These are phyloP conservation scores for Calliphora vomitoria DNA, from an alignment of 2,888 invertebrate genomes.

Conservation along the genomic window DNA sequence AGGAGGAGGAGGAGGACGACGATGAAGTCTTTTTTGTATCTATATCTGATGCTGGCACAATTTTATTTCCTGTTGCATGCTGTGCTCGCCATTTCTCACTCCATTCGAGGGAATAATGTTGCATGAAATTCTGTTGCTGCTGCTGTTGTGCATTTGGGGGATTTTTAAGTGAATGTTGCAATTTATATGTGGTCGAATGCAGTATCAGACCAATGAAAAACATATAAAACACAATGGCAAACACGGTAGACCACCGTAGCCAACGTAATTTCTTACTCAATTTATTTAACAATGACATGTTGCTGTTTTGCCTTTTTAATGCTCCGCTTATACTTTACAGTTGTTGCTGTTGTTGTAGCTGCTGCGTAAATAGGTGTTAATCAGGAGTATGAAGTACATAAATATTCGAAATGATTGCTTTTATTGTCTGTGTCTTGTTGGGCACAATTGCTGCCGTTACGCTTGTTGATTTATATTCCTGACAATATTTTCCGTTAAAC, in stretches of 20 bases:
- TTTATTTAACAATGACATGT: conserved; percentile 82
- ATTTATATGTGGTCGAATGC: conserved; percentile 84
- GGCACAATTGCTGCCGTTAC: conserved; percentile 2
- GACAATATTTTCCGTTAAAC: conserved; percentile 14
- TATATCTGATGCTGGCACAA: conserved; percentile 67
- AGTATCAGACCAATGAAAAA: conserved; percentile 86
- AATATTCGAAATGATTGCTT: conserved; percentile 19
- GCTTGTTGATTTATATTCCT: conserved; percentile 35
- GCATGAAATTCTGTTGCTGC: conserved; percentile 63
- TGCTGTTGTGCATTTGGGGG: conserved; percentile 61
- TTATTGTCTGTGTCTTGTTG: conserved; percentile 1
- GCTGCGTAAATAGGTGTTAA: conserved; percentile 40
- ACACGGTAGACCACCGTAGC: conserved; percentile 86
- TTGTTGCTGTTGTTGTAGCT: conserved; percentile 36
- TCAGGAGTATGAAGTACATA: conserved; percentile 16
- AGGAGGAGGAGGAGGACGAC: conserved; percentile 4
- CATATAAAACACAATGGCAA: conserved; percentile 86
- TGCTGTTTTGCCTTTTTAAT: conserved; percentile 30
- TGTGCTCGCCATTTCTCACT: conserved; percentile 57
- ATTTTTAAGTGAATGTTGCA: conserved; percentile 77
- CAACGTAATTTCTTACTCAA: conserved; percentile 82
- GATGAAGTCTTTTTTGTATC: conserved; percentile 33
- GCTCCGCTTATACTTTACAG: conserved; percentile 30
- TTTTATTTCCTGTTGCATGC: conserved; percentile 73
- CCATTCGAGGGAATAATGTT: conserved; percentile 56